These are phyloP conservation scores for Eremobia ochroleuca DNA, from an alignment of 2,888 invertebrate genomes.

Conservation along the genomic window DNA sequence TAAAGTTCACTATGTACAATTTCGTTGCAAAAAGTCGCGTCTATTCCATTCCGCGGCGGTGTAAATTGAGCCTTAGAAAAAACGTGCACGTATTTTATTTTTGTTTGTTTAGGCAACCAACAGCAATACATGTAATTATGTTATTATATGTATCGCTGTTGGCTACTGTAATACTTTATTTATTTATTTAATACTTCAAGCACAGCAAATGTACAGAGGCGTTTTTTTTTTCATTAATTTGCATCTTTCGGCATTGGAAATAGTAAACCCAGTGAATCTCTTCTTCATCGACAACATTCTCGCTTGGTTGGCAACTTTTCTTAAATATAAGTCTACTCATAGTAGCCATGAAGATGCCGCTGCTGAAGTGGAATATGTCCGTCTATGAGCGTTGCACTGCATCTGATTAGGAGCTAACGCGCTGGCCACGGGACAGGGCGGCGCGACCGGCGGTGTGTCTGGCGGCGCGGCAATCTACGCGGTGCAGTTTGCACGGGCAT, in stretches of 20 bases:
- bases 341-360: not conserved
- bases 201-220: too few species aligned
- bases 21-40: too few species aligned
- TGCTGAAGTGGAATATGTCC: not conserved
- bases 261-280: not conserved
- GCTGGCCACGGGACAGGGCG: too few species aligned
- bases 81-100: not conserved
- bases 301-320: not conserved
- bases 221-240: not conserved
- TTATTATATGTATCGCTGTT: not conserved
- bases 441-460: too few species aligned
- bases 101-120: not conserved
- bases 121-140: not conserved
- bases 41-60: too few species aligned
- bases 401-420: not conserved
- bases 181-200: too few species aligned
- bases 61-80: too few species aligned
- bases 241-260: not conserved
- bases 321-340: not conserved
- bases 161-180: not conserved
- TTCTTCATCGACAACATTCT: slow-evolving; percentile 4
- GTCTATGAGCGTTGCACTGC: not conserved
- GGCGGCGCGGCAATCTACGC: too few species aligned
- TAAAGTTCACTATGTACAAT: too few species aligned
- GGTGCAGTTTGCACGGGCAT: too few species aligned